These are phyloP conservation scores for Drosophila tropicalis DNA, from an alignment of 1,140 invertebrate species.

Conservation along the genomic window DNA sequence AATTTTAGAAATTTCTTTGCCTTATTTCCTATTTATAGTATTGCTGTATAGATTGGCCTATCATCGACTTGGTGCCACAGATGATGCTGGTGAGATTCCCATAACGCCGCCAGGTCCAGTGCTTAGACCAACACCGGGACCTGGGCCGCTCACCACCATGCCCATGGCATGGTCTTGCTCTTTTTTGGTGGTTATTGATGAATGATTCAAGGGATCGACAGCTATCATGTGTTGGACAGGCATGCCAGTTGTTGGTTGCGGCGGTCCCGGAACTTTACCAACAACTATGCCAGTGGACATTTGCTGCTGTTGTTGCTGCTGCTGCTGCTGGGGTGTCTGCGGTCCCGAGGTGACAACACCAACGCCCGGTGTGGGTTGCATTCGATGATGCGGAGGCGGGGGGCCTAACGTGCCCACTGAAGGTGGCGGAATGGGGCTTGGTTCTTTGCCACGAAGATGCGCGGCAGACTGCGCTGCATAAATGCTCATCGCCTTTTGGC, in stretches of 20 bases:
- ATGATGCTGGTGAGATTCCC: constrained; percentile 61
- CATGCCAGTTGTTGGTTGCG: constrained; percentile 52
- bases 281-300: constrained; percentile 38
- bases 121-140: constrained; percentile 41
- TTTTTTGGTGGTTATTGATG: constrained; percentile 56
- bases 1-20: constrained; percentile 61
- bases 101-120: constrained; percentile 59
- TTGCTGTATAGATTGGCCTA: constrained; percentile 43
- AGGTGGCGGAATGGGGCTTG: constrained; percentile 85
- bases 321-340: constrained; percentile 33
- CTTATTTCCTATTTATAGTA: constrained; percentile 42
- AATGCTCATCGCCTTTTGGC: constrained; percentile 88
- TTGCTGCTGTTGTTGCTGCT: constrained; percentile 27
- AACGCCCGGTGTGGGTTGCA: constrained; percentile 64
- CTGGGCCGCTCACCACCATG: constrained; percentile 52
- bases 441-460: constrained; percentile 86
- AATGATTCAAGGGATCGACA: constrained; percentile 60
- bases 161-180: constrained; percentile 58
- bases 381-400: constrained; percentile 82
- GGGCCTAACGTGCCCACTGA: constrained; percentile 83
- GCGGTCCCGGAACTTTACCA: constrained; percentile 34
- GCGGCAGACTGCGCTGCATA: constrained; percentile 86
- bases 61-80: constrained; percentile 75
- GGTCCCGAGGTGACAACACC: constrained; percentile 24
- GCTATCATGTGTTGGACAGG: constrained; percentile 72